Percentiles rank a stretch among this genome's conserved stretches.
Conservation (phyloP, 2,113 vertebrate species). For the Oryzias woworae region DNA sequence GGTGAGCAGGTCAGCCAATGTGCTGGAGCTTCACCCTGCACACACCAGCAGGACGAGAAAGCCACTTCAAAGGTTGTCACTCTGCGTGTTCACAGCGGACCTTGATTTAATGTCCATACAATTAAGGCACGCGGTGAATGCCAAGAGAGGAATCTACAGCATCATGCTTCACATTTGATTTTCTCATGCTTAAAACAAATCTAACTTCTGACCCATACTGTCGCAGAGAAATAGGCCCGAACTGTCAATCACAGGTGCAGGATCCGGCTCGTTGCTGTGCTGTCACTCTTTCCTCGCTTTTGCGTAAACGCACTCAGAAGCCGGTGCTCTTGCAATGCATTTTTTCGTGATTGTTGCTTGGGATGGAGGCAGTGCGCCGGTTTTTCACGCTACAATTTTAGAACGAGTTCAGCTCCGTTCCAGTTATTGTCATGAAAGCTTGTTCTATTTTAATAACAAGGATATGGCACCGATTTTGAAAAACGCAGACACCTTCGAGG, state of each 20-base stretch:
- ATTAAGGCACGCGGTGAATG: constrained; percentile 99
- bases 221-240: constrained; percentile 24
- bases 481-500: too few relatives aligned
- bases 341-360: too few relatives aligned
- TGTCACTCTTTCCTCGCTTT: constrained; percentile 34
- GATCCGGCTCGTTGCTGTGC: constrained; percentile 36
- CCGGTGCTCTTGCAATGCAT: neutral
- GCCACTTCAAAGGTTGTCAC: constrained; percentile 77
- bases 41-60: constrained; percentile 28
- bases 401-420: neutral
- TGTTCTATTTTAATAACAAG: neutral
- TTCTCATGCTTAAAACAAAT: constrained; percentile 5
- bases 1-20: constrained; percentile 30
- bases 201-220: constrained; percentile 36
- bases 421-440: neutral
- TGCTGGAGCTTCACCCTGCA: constrained; percentile 20
- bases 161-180: constrained; percentile 48
- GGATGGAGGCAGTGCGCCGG: constrained; percentile 65
- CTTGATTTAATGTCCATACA: constrained; percentile 99
- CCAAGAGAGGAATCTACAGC: constrained; percentile 90
- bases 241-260: constrained; percentile 17
- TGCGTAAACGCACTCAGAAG: constrained; percentile 8
- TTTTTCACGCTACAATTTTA: constrained; percentile 1
- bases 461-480: too few relatives aligned
- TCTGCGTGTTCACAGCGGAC: constrained; percentile 99